A percentile compares a stretch with the other conserved stretches of the same genome.
Evolutionary conservation across 2,888 invertebrate species (phyloP).

Genomic region (Desoria tigrina): DNA sequence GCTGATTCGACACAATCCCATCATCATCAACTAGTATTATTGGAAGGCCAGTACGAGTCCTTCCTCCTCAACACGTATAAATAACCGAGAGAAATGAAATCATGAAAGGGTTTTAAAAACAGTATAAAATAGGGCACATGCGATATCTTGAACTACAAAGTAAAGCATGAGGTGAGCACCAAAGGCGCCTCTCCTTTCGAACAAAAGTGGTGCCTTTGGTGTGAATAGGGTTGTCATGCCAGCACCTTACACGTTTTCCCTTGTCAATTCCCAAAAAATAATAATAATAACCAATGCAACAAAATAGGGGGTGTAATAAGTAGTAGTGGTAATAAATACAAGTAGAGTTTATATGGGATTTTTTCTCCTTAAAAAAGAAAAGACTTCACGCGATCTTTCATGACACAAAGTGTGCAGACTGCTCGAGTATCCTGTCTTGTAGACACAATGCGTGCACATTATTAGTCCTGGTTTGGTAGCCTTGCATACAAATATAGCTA

Average conservation of each 20-base stretch:
- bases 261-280: constrained; percentile 25
- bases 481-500: no score
- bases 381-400: constrained; percentile 36
- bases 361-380: no score
- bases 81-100: background rate
- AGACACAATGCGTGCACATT: constrained; percentile 17
- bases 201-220: constrained; percentile 27
- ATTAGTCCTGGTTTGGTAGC: constrained; percentile 3
- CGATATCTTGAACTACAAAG: constrained; percentile 15
- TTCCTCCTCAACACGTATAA: background rate
- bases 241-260: constrained; percentile 29
- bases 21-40: background rate
- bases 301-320: background rate
- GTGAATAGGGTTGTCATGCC: constrained; percentile 44
- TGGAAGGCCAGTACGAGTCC: no score
- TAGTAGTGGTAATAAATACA: no score
- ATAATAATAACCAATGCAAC: background rate
- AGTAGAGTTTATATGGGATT: background rate
- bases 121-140: constrained; percentile 16
- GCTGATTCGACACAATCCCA: constrained; percentile 26
- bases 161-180: background rate
- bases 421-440: constrained; percentile 3
- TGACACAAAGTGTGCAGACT: constrained; percentile 23
- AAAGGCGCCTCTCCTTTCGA: constrained; percentile 18
- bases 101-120: background rate